phyloP scores from a whole-genome alignment of 1,140 invertebrate species.

The Pectinophora gossypiella region DNA sequence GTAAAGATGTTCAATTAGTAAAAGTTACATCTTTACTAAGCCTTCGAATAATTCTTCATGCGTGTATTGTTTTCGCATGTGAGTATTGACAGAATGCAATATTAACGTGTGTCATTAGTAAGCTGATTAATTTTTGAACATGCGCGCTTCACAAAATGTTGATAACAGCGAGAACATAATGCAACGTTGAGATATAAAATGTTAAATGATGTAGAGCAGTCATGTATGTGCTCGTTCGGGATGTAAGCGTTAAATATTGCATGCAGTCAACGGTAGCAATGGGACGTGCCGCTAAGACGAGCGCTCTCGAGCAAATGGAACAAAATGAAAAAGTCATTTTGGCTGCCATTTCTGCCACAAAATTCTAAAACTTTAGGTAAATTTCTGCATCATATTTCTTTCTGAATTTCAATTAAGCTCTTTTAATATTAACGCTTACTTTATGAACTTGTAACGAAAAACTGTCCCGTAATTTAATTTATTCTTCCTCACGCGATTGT shows the following conservation, averaged over 20 bases:
- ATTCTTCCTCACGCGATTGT: no score
- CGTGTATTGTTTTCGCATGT: conserved; percentile 36
- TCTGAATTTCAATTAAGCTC: no score
- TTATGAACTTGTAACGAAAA: no score
- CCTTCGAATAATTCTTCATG: conserved; percentile 39
- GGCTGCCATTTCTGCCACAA: conserved; percentile 29
- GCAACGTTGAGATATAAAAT: conserved; percentile 7
- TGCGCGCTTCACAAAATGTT: conserved; percentile 38
- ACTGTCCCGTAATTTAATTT: no score
- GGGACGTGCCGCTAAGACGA: conserved; percentile 65
- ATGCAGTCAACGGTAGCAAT: conserved; percentile 72
- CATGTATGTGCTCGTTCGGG: conserved; percentile 45
- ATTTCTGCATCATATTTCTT: no score
- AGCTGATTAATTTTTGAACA: conserved; percentile 38
- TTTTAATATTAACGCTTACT: no score
- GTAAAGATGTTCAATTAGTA: conserved; percentile 17
- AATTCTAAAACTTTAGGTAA: no score
- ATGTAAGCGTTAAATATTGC: conserved; percentile 73
- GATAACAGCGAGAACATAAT: conserved; percentile 38
- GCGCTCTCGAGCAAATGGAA: conserved; percentile 57
- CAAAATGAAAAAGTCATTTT: conserved; percentile 48
- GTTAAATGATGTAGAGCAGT: conserved; percentile 48
- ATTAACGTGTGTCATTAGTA: conserved; percentile 58
- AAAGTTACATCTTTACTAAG: conserved; percentile 22
- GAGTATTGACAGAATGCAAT: conserved; percentile 72